Evolutionary conservation across 2,113 vertebrate species (phyloP).

Genomic region (Telmatochromis sp.): DNA sequence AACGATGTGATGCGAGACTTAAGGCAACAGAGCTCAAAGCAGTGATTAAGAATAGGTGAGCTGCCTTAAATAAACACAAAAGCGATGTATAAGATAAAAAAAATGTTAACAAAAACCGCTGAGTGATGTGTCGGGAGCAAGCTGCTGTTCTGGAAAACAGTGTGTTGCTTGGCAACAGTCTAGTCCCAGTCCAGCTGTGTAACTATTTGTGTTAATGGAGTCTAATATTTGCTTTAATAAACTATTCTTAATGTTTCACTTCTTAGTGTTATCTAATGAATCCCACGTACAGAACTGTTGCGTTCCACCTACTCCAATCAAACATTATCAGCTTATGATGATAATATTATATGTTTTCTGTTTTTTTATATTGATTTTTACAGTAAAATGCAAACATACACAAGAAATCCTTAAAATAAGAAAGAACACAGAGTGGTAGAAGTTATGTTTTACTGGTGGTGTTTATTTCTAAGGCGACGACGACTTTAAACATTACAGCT

Average conservation of each 20-base stretch:
- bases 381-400: not conserved
- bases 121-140: not conserved
- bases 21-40: not conserved
- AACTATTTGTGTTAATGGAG: not conserved
- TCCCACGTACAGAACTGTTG: not conserved
- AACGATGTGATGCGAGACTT: not conserved
- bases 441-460: not conserved
- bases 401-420: not conserved
- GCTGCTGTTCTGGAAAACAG: not conserved
- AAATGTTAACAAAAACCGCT: not conserved
- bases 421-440: not conserved
- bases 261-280: not conserved
- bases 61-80: not conserved
- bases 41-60: not conserved
- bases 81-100: not conserved
- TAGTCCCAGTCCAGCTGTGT: not conserved
- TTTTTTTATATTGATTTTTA: not conserved
- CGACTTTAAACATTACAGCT: not conserved
- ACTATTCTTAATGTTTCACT: not conserved
- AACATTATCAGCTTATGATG: not conserved
- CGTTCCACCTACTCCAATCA: not conserved
- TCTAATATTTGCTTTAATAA: not conserved
- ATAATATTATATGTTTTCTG: not conserved
- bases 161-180: not conserved
- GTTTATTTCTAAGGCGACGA: fast-evolving